Base-by-base conservation (phyloP, 1,140 invertebrate species). In the Achatina immaculata region DNA sequence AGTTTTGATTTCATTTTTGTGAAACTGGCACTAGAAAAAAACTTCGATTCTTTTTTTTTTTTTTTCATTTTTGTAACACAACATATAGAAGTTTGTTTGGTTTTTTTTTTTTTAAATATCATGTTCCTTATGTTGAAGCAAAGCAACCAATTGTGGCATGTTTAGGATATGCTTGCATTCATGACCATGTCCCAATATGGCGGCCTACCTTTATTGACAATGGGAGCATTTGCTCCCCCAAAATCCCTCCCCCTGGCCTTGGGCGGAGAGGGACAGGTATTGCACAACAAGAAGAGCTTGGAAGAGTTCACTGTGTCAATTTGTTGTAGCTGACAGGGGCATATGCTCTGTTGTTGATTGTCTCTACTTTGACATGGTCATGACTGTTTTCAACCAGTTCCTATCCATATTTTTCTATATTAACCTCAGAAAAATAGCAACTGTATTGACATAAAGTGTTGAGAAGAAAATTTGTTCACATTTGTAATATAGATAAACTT, bases 261-360 rank as follows among this genome's bases (percentile, higher is more conserved):
- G 21, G 6, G 36, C 16, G 7, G 69, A 21, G 38, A 31, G 38
- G 40, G 34, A n/a, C n/a, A n/a, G 11, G 7, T 72, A 1, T 72
- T 36, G 42, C 34, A 21, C 9, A n/a, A n/a, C n/a, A 42, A 43
- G 36, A 9, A 45, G 43, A 42, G 1, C 16, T 42, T 7, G 36
- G n/a, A 28, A 28, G n/a, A n/a, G n/a, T n/a, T n/a, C n/a, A n/a
- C 11, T 28, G 1, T 62, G 58, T 31, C 58, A 9, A 62, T 62
- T 62, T 62, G 1, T n/a, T 31, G 40, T 51, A 6, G 31, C 34
- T 34, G 6, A n/a, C 36, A 72, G 72, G 72, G 28, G 72, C 45
- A 74, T 51, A 74, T 74, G 45, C 45, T 74, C 4, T 51, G 31
- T 48, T 74, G 72, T 74, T 74, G 72, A 74, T 74, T n/a, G 16